Evolutionary conservation across 2,113 vertebrate species (phyloP).

Genomic region (Physeter macrocephalus): DNA sequence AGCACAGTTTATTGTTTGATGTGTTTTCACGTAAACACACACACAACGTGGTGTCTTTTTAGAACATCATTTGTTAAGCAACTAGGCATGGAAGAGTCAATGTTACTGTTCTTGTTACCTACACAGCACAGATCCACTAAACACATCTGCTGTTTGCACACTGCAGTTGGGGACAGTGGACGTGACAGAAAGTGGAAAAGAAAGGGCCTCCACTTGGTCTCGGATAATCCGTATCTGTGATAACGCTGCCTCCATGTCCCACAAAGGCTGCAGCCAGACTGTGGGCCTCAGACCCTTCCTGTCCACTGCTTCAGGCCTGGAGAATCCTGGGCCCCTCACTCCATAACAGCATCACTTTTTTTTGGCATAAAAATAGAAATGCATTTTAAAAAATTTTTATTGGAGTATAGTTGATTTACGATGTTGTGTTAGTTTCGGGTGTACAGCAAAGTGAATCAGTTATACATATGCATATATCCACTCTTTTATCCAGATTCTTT

Average conservation of each 20-base stretch:
- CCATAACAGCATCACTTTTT: background rate
- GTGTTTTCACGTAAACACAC: slow-evolving; percentile 60
- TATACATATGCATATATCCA: background rate
- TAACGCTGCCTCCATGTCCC: background rate
- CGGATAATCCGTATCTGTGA: slow-evolving; percentile 18
- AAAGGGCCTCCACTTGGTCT: slow-evolving; percentile 24
- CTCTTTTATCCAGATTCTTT: background rate
- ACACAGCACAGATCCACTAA: slow-evolving; percentile 63
- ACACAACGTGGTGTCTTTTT: slow-evolving; percentile 59
- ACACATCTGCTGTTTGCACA: slow-evolving; percentile 60
- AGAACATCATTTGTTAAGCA: slow-evolving; percentile 56
- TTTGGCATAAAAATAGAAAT: background rate
- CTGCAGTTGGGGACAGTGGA: slow-evolving; percentile 66
- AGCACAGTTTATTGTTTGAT: slow-evolving; percentile 43
- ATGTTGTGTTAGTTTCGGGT: background rate
- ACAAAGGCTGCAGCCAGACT: background rate
- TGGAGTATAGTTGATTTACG: background rate
- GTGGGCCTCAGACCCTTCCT: background rate
- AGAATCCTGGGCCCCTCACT: background rate
- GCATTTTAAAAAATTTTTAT: background rate
- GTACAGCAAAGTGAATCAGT: background rate
- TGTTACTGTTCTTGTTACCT: slow-evolving; percentile 63
- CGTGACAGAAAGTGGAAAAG: slow-evolving; percentile 40
- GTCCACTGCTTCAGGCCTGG: background rate
- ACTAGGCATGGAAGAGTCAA: slow-evolving; percentile 53